Base-by-base conservation (phyloP, 1,140 invertebrate genomes). In the Brachionus angularis region DNA sequence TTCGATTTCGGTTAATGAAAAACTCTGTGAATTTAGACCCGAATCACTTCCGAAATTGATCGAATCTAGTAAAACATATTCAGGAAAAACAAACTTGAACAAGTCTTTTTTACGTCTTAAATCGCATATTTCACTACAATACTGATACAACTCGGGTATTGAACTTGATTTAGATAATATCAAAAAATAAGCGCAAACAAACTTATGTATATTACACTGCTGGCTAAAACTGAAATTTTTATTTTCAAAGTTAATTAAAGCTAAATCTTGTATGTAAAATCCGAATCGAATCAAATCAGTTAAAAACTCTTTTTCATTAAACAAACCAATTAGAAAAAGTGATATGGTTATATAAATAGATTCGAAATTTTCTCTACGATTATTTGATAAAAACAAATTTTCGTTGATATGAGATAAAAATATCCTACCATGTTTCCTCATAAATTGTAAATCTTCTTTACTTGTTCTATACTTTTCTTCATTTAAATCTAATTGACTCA, bases 71-170 rank as follows among this genome's bases (percentile, higher is more conserved):
- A 67, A 14, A 18, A 67, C 47, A 33, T 67, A 67, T 42, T 67
- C 62, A n/a, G 62, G 62, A 31, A 47, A 67, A 21, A 67, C 62
- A 31, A 67, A 67, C 14, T 67, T 67, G 62, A 47, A 67, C 14
- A 67, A 21, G 23, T 46, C 62, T 12, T 50, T 46, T 18, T 29
- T 16, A 2, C 62, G 39, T 14, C 62, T 46, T 27, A 47, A 16
- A 12, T 49, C 62, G 42, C 42, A 46, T 18, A 67, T 29, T 50
- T 67, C 42, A n/a, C 62, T 67, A 2, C 18, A 29, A 34, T 67
- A 67, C 16, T 67, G 10, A 46, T 47, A 67, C 29, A 67, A 50
- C 14, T 67, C 47, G 27, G 5, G 12, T 7, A 67, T 33, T 18
- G 16, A 5, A 21, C 42, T 67, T 42, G 39, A 29, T 31, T 67